Evolutionary conservation across 2,888 invertebrate genomes (phyloP), one percentile per base, ranked within the genome.

Genomic region (Athalia circularis): DNA sequence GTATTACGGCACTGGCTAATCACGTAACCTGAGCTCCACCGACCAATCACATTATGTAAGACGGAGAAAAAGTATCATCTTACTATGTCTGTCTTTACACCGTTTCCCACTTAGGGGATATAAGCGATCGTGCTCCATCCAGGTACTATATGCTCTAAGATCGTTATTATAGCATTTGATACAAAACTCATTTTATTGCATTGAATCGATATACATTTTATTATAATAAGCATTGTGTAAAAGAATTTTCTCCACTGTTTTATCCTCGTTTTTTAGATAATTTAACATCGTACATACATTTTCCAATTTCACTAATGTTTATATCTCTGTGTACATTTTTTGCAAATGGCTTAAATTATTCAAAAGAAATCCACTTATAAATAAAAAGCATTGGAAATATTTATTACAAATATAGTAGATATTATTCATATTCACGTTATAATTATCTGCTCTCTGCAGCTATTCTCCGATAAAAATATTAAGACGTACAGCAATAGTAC

Each of bases 381-480:
- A 29, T 29, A 29, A 70, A 70, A 43, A 43, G 57, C 57, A 57
- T 54, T 45, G n/a, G 52, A 54, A 68, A 70, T 70, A n/a, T 43
- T 57, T 54, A 57, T 70, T 70, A 70, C 70, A 70, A 70, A 43
- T 70, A 70, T 57, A 29, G 29, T 29, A 54, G 45, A 57, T 70
- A 70, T 54, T 57, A 43, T 52, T 54, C 54, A 70, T 57, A 70
- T 45, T 43, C 52, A 57, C 43, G 45, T 65, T 6, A 70, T 70
- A 48, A 47, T 43, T 70, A 54, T 54, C 45, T 57, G 43, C 7
- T 54, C 7, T 43, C 70, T 11, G 70, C 54, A 54, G 54, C 70
- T 54, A 54, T 70, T 57, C 54, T 45, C 13, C 11, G 43, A 43
- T 70, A 70, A 54, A 52, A 68, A 68, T 68, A 68, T 68, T 7